These are phyloP conservation scores for Peromyscus attwateri DNA, from an alignment of 2,797 vertebrate species.

Conservation along the genomic window DNA sequence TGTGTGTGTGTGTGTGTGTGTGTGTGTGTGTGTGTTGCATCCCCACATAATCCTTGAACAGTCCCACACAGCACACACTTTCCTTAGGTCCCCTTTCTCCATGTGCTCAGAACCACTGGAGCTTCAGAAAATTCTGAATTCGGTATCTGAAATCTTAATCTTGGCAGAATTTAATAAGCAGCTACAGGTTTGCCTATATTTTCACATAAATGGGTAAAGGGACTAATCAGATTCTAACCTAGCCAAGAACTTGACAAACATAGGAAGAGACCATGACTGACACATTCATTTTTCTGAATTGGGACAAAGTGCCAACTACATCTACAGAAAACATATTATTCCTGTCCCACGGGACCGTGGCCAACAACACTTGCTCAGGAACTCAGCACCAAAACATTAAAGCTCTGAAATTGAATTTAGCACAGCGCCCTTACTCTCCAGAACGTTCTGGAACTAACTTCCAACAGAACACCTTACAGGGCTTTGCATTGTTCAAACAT, in stretches of 20 bases:
- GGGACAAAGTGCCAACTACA: constrained; percentile 16
- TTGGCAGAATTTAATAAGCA: constrained; percentile 69
- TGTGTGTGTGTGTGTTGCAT: not conserved
- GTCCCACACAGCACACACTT: not conserved
- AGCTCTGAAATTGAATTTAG: not conserved
- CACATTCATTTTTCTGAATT: constrained; percentile 64
- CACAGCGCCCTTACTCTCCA: not conserved
- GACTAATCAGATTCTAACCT: constrained; percentile 72
- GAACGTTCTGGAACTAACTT: constrained; percentile 53
- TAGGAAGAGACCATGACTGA: constrained; percentile 69
- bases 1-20: too few species aligned
- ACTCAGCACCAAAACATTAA: not conserved
- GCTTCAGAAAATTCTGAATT: constrained; percentile 73
- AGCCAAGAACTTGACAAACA: constrained; percentile 73
- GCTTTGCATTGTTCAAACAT: not conserved
- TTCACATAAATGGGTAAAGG: constrained; percentile 75
- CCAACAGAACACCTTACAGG: not conserved
- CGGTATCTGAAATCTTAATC: constrained; percentile 74
- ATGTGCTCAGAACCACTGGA: constrained; percentile 20
- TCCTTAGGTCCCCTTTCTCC: not conserved
- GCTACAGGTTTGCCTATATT: constrained; percentile 59
- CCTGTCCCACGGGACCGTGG: not conserved
- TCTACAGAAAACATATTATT: constrained; percentile 25
- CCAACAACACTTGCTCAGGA: not conserved
- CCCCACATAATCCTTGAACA: not conserved